Percentiles rank a stretch among this genome's conserved stretches.
Conservation (phyloP, 2,113 vertebrate genomes). For the Platichthys flesus region DNA sequence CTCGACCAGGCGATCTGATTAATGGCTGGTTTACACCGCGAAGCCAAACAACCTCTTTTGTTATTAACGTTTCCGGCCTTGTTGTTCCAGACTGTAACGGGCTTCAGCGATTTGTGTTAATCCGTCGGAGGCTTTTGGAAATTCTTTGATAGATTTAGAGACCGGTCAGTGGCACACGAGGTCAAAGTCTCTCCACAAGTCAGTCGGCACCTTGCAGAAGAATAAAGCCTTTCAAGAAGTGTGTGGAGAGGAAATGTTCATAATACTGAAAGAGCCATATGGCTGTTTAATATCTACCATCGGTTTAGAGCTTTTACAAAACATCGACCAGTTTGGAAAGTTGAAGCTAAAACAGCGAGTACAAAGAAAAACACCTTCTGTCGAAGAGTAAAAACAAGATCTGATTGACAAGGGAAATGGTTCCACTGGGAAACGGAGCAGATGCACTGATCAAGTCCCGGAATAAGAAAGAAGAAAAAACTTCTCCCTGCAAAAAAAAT, state of each 20-base stretch:
- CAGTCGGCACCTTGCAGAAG: too few relatives aligned
- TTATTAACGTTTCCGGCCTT: not conserved
- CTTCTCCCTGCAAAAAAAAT: not conserved
- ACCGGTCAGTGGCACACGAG: conserved; percentile 6
- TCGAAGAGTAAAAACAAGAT: conserved; percentile 42
- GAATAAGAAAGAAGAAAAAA: conserved; percentile 19
- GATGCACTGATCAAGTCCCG: conserved; percentile 21
- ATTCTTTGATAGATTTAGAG: not conserved
- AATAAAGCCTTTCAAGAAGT: not conserved
- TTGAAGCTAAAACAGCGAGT: not conserved
- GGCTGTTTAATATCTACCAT: not conserved
- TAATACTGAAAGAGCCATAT: not conserved
- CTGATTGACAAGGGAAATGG: conserved; percentile 22
- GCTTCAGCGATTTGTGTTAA: not conserved
- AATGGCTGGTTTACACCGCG: not conserved
- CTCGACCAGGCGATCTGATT: conserved; percentile 4
- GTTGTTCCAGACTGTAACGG: not conserved
- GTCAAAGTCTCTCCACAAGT: not conserved
- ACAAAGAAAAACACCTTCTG: conserved; percentile 11
- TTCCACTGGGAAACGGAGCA: conserved; percentile 25
- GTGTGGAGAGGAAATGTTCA: not conserved
- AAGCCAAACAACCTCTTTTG: not conserved
- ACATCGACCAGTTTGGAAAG: conserved; percentile 4
- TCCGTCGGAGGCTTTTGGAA: not conserved
- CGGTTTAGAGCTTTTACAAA: not conserved